Evolutionary conservation across 2,888 invertebrate species (phyloP).

Genomic region (Trissolcus brochymenae): DNA sequence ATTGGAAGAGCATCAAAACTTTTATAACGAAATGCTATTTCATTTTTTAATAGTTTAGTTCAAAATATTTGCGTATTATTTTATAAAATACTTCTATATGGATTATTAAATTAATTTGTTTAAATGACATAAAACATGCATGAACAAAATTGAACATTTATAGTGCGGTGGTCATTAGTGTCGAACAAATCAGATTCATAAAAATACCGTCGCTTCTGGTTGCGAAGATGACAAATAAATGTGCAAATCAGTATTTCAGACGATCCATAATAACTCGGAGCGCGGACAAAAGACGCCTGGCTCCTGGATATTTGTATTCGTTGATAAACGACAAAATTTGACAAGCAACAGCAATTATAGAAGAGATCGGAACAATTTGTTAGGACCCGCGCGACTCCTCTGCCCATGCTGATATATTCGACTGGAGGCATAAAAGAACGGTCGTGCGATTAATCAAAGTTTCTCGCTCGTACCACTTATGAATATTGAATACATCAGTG

Average conservation of each 20-base stretch:
- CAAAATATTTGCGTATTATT: no score
- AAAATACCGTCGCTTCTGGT: conserved; percentile 22
- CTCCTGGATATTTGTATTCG: conserved; percentile 47
- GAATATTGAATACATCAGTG: conserved; percentile 58
- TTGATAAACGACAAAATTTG: conserved; percentile 54
- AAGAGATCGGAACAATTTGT: conserved; percentile 57
- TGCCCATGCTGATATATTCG: conserved; percentile 53
- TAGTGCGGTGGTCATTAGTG: conserved; percentile 22
- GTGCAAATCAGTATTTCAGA: conserved; percentile 18
- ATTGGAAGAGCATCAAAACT: background rate
- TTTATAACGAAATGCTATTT: background rate
- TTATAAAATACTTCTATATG: no score
- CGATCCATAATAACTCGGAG: conserved; percentile 24
- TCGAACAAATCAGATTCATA: conserved; percentile 16
- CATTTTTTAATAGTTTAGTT: background rate
- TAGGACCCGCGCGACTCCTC: conserved; percentile 45
- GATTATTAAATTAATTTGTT: no score
- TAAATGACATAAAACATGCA: no score
- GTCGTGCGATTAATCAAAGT: conserved; percentile 57
- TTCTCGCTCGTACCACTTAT: conserved; percentile 54
- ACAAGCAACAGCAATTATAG: conserved; percentile 48
- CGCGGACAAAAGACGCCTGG: conserved; percentile 29
- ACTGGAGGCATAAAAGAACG: conserved; percentile 52
- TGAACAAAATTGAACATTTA: background rate
- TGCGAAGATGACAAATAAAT: conserved; percentile 27